A percentile compares a stretch with the other conserved stretches of the same genome.
Conservation (phyloP, 1,140 invertebrate species). For the Caenorhabditis elegans region WBcel235 BX284604.4:9961001-9961500, state of each 20-base stretch:
- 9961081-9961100: slow-evolving; percentile 11
- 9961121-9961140: slow-evolving; percentile 25
- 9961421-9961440: no score
- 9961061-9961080: not conserved
- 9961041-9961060: not conserved
- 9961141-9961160: slow-evolving; percentile 14
- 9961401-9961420: no score
- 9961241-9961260: slow-evolving; percentile 30
- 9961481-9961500: no score
- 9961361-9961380: not conserved
- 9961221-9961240: not conserved
- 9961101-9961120: not conserved
- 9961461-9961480: no score
- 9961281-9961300: slow-evolving; percentile 3
- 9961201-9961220: slow-evolving; percentile 29
- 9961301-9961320: not conserved
- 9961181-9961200: slow-evolving; percentile 25
- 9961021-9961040: slow-evolving; percentile 6
- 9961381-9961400: not conserved
- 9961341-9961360: not conserved
- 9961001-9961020: slow-evolving; percentile 11
- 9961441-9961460: no score
- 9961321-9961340: not conserved
- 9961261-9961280: slow-evolving; percentile 29
- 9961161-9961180: not conserved